phyloP scores from a whole-genome alignment of 1,140 invertebrate species.

The Babylonia areolata region DNA sequence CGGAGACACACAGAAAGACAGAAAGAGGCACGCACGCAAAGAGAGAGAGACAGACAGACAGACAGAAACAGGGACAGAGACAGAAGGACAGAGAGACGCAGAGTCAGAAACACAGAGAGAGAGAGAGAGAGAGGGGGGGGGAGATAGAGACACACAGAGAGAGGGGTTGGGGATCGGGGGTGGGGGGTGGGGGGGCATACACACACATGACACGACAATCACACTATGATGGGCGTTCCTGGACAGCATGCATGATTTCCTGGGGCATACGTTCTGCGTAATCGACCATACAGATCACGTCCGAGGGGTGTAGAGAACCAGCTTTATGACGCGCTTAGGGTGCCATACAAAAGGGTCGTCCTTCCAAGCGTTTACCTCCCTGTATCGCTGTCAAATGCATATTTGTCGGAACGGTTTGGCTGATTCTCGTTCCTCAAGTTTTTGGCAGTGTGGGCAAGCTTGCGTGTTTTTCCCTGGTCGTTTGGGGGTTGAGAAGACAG shows the following conservation, averaged over 20 bases:
- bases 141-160: too few relatives aligned
- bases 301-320: not conserved
- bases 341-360: constrained; percentile 11
- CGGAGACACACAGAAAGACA: too few relatives aligned
- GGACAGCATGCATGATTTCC: not conserved
- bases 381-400: constrained; percentile 10
- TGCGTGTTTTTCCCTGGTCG: not conserved
- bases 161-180: too few relatives aligned
- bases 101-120: too few relatives aligned
- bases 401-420: constrained; percentile 17
- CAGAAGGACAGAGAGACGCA: too few relatives aligned
- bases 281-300: not conserved
- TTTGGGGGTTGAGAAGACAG: not conserved
- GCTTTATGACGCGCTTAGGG: not conserved
- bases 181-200: too few relatives aligned
- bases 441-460: not conserved
- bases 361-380: not conserved
- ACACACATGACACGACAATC: too few relatives aligned
- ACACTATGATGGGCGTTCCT: too few relatives aligned
- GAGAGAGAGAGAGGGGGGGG: too few relatives aligned
- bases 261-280: not conserved
- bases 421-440: not conserved
- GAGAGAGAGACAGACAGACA: too few relatives aligned
- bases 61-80: too few relatives aligned
- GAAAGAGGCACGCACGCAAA: too few relatives aligned